phyloP scores from a whole-genome alignment of 2,888 invertebrate species.

The Acholoe squamosa region DNA sequence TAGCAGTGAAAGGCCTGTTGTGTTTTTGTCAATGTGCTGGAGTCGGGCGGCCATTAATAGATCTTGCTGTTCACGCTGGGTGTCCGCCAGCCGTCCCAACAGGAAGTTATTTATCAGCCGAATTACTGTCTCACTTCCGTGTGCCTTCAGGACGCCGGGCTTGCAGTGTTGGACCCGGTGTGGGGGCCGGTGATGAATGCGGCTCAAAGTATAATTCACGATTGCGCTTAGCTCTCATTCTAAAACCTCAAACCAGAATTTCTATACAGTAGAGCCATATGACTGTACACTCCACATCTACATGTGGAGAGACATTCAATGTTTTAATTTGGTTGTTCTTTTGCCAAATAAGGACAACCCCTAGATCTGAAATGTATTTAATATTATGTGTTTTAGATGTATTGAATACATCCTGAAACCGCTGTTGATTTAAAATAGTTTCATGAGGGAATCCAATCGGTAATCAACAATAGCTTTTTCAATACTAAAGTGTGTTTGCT shows the following conservation, averaged over 20 bases:
- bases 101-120: constrained; percentile 21
- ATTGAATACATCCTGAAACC: too few species aligned
- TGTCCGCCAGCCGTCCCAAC: not conserved
- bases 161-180: not conserved
- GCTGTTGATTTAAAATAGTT: too few species aligned
- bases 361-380: too few species aligned
- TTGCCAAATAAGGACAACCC: too few species aligned
- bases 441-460: too few species aligned
- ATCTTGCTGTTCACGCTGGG: constrained; percentile 27
- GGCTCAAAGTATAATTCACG: not conserved
- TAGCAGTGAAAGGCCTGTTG: constrained; percentile 10
- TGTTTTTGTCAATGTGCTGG: not conserved
- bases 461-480: too few species aligned
- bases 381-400: too few species aligned
- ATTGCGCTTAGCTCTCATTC: not conserved
- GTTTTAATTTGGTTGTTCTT: too few species aligned
- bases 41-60: not conserved
- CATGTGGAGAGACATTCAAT: too few species aligned
- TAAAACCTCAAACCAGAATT: not conserved
- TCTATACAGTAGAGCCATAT: too few species aligned
- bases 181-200: not conserved
- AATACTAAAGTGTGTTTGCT: too few species aligned
- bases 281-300: too few species aligned
- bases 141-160: not conserved
- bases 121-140: constrained; percentile 27